These are phyloP conservation scores for Numida meleagris DNA, from an alignment of 2,113 vertebrate species.

Conservation along the genomic window DNA sequence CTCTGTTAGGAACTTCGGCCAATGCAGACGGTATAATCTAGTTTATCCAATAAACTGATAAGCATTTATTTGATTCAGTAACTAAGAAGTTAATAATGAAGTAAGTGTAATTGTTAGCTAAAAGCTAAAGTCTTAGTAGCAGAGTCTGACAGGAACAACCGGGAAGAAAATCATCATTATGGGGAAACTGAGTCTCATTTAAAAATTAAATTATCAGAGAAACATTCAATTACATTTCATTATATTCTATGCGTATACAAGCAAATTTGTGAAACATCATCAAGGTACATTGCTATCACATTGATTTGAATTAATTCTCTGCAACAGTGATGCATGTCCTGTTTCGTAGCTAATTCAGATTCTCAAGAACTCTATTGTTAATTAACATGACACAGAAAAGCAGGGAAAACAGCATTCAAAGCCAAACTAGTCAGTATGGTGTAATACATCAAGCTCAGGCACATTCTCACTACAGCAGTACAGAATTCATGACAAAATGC, in stretches of 20 bases:
- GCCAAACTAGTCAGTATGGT: neutral
- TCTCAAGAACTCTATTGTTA: neutral
- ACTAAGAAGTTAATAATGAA: neutral
- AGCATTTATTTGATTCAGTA: slow-evolving; percentile 20
- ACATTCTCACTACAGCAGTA: neutral
- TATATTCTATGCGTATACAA: neutral
- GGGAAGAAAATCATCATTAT: neutral
- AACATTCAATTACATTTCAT: neutral
- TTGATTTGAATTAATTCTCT: neutral
- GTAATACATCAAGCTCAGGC: neutral
- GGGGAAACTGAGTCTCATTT: slow-evolving; percentile 2
- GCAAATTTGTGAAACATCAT: neutral
- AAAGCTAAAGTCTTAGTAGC: neutral
- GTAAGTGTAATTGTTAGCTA: neutral
- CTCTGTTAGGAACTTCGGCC: neutral
- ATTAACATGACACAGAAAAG: neutral
- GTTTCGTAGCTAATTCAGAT: neutral
- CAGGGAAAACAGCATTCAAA: neutral
- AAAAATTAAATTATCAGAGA: slow-evolving; percentile 15
- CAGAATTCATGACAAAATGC: neutral
- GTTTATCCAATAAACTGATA: slow-evolving; percentile 9
- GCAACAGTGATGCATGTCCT: neutral
- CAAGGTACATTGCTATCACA: neutral
- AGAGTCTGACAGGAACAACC: neutral
- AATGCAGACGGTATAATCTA: neutral